phyloP scores from a whole-genome alignment of 1,140 invertebrate species.

The Anadara kagoshimensis region DNA sequence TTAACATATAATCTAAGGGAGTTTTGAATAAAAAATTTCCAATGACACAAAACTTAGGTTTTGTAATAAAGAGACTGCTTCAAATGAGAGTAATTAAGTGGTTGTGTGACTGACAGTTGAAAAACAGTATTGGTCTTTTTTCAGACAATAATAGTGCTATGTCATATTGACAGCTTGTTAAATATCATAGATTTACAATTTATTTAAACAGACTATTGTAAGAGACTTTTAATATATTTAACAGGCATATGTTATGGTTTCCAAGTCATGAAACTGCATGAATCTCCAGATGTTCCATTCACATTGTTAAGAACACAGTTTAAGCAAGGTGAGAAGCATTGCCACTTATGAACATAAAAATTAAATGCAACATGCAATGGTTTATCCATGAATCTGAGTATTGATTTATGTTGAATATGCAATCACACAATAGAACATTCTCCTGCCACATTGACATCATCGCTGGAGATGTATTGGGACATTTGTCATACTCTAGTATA shows the following conservation, averaged over 20 bases:
- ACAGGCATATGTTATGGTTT: slow-evolving; percentile 25
- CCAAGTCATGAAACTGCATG: slow-evolving; percentile 19
- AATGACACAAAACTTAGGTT: no score
- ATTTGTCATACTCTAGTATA: neutral
- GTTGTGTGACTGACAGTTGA: neutral
- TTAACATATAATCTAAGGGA: no score
- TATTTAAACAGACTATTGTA: neutral
- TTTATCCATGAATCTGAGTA: neutral
- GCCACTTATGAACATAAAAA: neutral
- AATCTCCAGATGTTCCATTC: slow-evolving; percentile 32
- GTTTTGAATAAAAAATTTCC: no score
- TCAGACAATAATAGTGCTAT: neutral
- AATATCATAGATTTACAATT: neutral
- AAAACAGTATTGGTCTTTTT: no score
- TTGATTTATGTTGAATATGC: neutral
- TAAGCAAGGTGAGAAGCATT: slow-evolving; percentile 12
- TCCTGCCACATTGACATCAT: neutral
- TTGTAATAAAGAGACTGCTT: neutral
- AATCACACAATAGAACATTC: no score
- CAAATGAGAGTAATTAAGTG: neutral
- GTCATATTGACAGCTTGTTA: neutral
- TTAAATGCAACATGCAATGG: neutral
- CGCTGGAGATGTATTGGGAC: neutral
- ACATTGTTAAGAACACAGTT: slow-evolving; percentile 19
- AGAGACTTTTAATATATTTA: slow-evolving; percentile 1